Base-by-base conservation (phyloP, 2,113 vertebrate species). In the Myrmophylax atrothorax region DNA sequence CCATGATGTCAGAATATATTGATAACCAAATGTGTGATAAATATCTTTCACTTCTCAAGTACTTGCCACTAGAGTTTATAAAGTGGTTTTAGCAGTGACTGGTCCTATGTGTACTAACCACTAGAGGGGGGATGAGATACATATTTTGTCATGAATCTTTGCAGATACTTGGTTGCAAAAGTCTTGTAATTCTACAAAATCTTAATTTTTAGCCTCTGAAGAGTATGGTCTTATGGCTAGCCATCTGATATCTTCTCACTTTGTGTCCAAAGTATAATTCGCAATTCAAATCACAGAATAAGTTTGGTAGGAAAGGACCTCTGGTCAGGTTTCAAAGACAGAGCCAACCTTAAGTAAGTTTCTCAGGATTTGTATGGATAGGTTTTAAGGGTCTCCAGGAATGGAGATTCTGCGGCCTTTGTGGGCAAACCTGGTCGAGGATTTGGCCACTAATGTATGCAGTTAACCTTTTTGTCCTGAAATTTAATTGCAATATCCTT, bases 41-140 rank as follows among this genome's bases (percentile, higher is more conserved):
- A 14, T 2, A 1, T 40, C 64, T 62, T 89, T 40, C 24, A 31
- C 17, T 80, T 4, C 7, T 53, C 11, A 53, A 42, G 14, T 67
- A 29, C 20, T 56, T 91, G 23, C 22, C 31, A 24, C 52, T 66
- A 33, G 60, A 52, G 23, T 64, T 88, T 47, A 19, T 26, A 8
- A 58, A 19, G 14, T 12, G 33, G 19, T 67, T 91, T 88, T 60
- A 74, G 29, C 56, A 26, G 42, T 55, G 77, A 6, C 52, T 72
- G 82, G 89, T 95, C 77, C 93, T 96, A 4, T 78, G 74, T 56
- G 66, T 91, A 78, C 24, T 77, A 91, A 62, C 96, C 96, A 94
- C 95, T 97, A 94, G 95, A 97, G 96, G 96, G 96, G 33, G 92
- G 28, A 84, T 96, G 74, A 93, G 82, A 90, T 52, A 84, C 33